These are phyloP conservation scores for Myiotriccus ornatus DNA, from an alignment of 2,797 vertebrate genomes.

Conservation along the genomic window DNA sequence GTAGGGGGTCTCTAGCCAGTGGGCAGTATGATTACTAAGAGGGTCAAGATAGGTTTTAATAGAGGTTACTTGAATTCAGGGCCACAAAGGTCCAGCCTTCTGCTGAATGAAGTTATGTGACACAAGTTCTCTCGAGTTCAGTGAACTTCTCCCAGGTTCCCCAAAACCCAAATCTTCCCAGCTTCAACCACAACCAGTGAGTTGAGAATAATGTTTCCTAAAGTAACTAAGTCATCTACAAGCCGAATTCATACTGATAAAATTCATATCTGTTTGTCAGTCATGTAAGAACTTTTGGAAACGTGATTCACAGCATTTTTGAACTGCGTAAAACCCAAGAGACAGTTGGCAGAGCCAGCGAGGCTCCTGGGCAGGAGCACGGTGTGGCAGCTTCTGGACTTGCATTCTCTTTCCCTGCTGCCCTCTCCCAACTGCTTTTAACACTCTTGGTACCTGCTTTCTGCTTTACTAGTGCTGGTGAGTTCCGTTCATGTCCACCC, in stretches of 20 bases:
- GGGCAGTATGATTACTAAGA: neutral
- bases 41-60: neutral
- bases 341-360: neutral
- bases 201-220: neutral
- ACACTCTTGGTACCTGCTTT: neutral
- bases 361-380: neutral
- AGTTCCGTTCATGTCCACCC: neutral
- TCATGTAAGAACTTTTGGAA: neutral
- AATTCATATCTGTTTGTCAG: neutral
- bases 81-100: neutral
- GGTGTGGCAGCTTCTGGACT: neutral
- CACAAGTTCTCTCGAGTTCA: neutral
- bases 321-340: neutral
- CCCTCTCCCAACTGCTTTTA: neutral
- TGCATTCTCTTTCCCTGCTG: neutral
- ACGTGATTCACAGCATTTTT: neutral
- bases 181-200: neutral
- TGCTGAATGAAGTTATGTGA: conserved; percentile 3
- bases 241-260: neutral
- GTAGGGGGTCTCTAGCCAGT: neutral
- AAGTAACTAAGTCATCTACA: neutral
- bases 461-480: neutral
- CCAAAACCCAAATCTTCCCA: neutral
- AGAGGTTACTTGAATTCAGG: neutral
- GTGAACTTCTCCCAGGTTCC: neutral